Evolutionary conservation across 2,113 vertebrate genomes (phyloP).

Genomic region (Mus musculus): GRCm39 chr3:119169001-119169500

Average conservation of each 20-base stretch:
- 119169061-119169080: neutral
- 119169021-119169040: neutral
- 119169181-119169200: neutral
- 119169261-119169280: neutral
- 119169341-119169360: neutral
- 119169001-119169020: neutral
- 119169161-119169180: neutral
- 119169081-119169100: neutral
- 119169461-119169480: neutral
- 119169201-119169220: neutral
- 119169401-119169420: neutral
- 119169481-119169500: conserved; percentile 6
- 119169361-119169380: neutral
- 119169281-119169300: neutral
- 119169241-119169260: neutral
- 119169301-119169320: conserved; percentile 4
- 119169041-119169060: neutral
- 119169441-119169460: neutral
- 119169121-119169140: neutral
- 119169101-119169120: neutral
- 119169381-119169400: neutral
- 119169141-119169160: neutral
- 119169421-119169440: neutral
- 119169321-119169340: conserved; percentile 10
- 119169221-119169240: neutral